Evolutionary conservation across 2,888 invertebrate genomes (phyloP).

Genomic region (Drosophila incognita): DNA sequence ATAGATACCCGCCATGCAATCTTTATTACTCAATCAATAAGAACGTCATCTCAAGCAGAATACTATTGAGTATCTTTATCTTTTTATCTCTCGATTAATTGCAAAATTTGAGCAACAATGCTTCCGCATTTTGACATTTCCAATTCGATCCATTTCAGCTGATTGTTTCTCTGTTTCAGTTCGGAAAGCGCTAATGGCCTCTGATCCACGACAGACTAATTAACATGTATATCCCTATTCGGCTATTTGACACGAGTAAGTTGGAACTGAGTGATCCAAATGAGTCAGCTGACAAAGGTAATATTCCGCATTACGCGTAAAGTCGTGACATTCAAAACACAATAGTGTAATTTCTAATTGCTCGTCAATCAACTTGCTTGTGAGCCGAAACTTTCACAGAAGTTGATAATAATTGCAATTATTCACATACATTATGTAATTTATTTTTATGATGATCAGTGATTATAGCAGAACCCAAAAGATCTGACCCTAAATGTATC

Average conservation of each 20-base stretch:
- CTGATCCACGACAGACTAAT: conserved; percentile 40
- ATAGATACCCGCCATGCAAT: neutral
- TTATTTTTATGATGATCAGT: conserved; percentile 37
- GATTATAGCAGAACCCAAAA: conserved; percentile 27
- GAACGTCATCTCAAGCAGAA: neutral
- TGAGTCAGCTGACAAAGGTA: conserved; percentile 3
- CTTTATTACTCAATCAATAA: neutral
- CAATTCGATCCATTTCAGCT: neutral
- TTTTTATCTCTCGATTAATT: neutral
- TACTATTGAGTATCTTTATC: neutral
- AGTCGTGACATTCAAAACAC: conserved; percentile 13
- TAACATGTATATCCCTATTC: conserved; percentile 37
- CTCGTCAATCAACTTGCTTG: conserved; percentile 29
- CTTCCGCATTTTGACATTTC: conserved; percentile 21
- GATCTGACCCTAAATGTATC: conserved; percentile 1
- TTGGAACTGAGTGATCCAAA: neutral
- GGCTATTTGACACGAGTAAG: conserved; percentile 1
- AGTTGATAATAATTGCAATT: conserved; percentile 23
- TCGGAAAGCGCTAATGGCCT: conserved; percentile 13
- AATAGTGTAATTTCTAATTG: conserved; percentile 30
- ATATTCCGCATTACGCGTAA: neutral
- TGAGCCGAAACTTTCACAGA: neutral
- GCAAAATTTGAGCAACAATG: conserved; percentile 1
- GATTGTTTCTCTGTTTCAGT: conserved; percentile 5
- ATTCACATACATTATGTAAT: neutral